Evolutionary conservation across 2,113 vertebrate genomes (phyloP).

Genomic region (Sturnira hondurensis): DNA sequence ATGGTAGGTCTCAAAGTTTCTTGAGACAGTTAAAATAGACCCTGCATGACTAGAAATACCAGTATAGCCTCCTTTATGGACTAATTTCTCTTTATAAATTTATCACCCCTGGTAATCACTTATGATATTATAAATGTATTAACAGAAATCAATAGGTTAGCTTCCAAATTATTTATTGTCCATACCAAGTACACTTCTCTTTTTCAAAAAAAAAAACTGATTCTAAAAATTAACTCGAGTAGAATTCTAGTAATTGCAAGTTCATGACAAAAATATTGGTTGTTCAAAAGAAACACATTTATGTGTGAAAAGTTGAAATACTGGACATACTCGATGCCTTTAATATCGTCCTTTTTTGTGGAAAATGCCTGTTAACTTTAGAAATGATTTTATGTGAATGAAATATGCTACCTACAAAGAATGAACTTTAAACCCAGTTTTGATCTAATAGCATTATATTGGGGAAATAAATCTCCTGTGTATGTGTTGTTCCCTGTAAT

Average conservation of each 20-base stretch:
- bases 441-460: conserved; percentile 55
- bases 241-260: not conserved
- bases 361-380: conserved; percentile 58
- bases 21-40: not conserved
- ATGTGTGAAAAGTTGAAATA: not conserved
- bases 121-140: not conserved
- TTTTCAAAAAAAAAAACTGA: not conserved
- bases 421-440: conserved; percentile 63
- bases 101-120: not conserved
- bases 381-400: conserved; percentile 33
- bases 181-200: not conserved
- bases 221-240: not conserved
- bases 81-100: not conserved
- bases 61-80: not conserved
- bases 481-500: conserved; percentile 35
- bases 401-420: conserved; percentile 53
- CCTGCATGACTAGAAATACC: not conserved
- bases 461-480: conserved; percentile 64
- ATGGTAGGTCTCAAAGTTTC: not conserved
- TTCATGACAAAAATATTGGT: not conserved
- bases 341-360: not conserved
- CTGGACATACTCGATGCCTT: not conserved
- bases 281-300: not conserved
- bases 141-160: not conserved
- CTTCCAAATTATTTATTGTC: not conserved